Conservation (phyloP, 2,797 vertebrate species). For the Dipus sagitta region DNA sequence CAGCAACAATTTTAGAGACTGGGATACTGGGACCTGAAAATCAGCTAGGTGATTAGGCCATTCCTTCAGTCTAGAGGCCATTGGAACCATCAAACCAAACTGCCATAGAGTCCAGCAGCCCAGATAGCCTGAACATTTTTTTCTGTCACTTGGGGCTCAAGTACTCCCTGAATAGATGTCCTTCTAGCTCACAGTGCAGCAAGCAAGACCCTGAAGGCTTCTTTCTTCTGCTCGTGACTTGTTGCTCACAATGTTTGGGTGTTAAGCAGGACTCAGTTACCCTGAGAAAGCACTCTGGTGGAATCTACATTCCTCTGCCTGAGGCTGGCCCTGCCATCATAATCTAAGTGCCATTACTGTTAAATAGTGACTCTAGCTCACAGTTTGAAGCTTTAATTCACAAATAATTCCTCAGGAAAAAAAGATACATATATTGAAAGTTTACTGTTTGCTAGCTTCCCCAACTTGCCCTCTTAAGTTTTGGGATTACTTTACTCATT, state of each 20-base stretch:
- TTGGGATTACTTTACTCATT: slow-evolving; percentile 23
- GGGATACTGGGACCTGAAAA: not conserved
- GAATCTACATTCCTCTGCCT: not conserved
- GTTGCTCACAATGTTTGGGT: not conserved
- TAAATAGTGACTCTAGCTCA: not conserved
- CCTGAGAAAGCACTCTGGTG: not conserved
- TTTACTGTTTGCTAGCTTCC: not conserved
- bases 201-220: not conserved
- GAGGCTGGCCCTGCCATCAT: not conserved
- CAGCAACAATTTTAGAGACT: not conserved
- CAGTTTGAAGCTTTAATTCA: slow-evolving; percentile 37
- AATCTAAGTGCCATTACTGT: not conserved
- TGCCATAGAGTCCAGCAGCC: not conserved
- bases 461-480: not conserved
- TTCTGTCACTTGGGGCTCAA: not conserved
- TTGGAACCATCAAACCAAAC: not conserved
- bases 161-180: not conserved
- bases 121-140: not conserved
- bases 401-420: slow-evolving; percentile 39
- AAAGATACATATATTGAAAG: not conserved
- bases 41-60: not conserved
- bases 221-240: not conserved
- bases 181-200: not conserved
- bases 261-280: not conserved
- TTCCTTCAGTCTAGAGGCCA: not conserved